Base-by-base conservation (phyloP, 2,888 invertebrate species). In the Altica lythri region DNA sequence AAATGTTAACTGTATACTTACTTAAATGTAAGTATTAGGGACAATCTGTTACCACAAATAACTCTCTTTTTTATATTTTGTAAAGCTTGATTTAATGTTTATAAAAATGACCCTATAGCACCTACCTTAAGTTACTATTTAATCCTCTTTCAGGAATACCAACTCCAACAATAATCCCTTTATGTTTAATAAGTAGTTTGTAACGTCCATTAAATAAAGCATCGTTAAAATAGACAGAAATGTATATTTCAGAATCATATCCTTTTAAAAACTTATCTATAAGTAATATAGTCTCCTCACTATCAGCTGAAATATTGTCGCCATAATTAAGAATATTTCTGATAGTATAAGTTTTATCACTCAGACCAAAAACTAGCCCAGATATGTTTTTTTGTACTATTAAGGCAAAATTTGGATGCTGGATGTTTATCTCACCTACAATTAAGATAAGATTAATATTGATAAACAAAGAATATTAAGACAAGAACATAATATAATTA, bases 91-190 rank as follows among this genome's bases (percentile, higher is more conserved):
- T n/a, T n/a, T n/a, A n/a, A n/a, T n/a, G n/a, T n/a, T n/a, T n/a
- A n/a, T n/a, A n/a, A n/a, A n/a, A n/a, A n/a, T n/a, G n/a, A n/a
- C n/a, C n/a, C n/a, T n/a, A n/a, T n/a, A n/a, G n/a, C n/a, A n/a
- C n/a, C n/a, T n/a, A n/a, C n/a, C 27, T 22, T 13, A 30, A 30
- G 2, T 16, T 22, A 34, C 38, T 40, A 46, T 80, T 74, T 8
- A 84, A 75, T 65, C 81, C 79, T 5, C 29, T 12, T 1, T 79
- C 73, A 22, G 77, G 72, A 12, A 68, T 79, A 0, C 81, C 82
- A 1, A 86, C 73, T 22, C 84, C 83, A 43, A 85, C 74, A 18
- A 85, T 79, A 19, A 80, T 80, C 55, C 57, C 57, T 10, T 62
- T 55, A n/a, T 55, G 35, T n/a, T 14, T 43, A 10, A 35, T 32